These are phyloP conservation scores for Polyommatus icarus DNA, from an alignment of 2,888 invertebrate genomes.

Conservation along the genomic window DNA sequence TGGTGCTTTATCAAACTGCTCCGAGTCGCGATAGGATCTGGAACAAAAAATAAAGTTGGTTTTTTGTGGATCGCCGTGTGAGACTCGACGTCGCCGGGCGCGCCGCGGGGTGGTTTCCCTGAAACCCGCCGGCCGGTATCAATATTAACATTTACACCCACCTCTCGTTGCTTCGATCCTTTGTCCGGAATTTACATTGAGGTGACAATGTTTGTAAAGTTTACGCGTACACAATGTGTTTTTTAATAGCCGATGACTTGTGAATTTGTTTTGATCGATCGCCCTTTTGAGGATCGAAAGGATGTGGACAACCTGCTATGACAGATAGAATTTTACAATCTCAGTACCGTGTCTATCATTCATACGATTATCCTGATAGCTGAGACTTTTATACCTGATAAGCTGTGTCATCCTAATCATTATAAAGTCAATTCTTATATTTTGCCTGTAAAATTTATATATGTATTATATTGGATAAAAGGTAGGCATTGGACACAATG, in stretches of 20 bases:
- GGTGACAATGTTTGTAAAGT: constrained; percentile 78
- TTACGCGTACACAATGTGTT: constrained; percentile 72
- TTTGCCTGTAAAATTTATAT: no score
- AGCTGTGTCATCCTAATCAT: background rate
- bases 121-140: constrained; percentile 57
- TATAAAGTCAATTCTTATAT: background rate
- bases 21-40: constrained; percentile 66
- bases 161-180: constrained; percentile 67
- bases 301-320: constrained; percentile 51
- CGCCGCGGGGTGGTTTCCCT: constrained; percentile 77
- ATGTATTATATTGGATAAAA: background rate
- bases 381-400: background rate
- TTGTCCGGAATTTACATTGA: constrained; percentile 71
- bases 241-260: constrained; percentile 78
- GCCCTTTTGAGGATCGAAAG: constrained; percentile 51
- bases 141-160: constrained; percentile 77
- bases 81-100: constrained; percentile 73
- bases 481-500: background rate
- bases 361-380: constrained; percentile 9
- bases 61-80: constrained; percentile 71
- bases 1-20: constrained; percentile 78
- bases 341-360: constrained; percentile 14
- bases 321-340: constrained; percentile 43
- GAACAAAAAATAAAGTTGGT: constrained; percentile 67
- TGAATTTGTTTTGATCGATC: constrained; percentile 79